phyloP scores from a whole-genome alignment of 2,888 invertebrate species.

The Drosophila infuscata region DNA sequence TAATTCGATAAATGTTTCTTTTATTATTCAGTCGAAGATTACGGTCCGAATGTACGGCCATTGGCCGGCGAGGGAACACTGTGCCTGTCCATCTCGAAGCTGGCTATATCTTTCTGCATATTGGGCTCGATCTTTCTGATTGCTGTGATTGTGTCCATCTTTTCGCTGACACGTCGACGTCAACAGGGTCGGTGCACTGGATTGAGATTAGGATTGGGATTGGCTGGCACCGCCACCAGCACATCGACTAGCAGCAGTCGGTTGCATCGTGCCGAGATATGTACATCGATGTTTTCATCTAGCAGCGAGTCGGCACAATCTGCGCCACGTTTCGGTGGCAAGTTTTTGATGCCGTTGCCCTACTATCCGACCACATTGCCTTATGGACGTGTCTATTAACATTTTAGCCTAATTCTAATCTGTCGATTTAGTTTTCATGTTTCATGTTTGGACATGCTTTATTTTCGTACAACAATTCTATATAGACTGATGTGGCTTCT shows the following conservation, averaged over 20 bases:
- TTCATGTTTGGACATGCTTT: slow-evolving; percentile 28
- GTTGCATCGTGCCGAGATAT: slow-evolving; percentile 76
- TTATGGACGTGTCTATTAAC: slow-evolving; percentile 84
- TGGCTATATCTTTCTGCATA: slow-evolving; percentile 91
- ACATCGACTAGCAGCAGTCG: slow-evolving; percentile 75
- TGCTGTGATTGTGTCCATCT: slow-evolving; percentile 90
- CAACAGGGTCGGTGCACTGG: slow-evolving; percentile 50
- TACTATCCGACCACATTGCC: slow-evolving; percentile 83
- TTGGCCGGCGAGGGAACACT: slow-evolving; percentile 85
- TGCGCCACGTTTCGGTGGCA: slow-evolving; percentile 82
- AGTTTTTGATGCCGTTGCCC: slow-evolving; percentile 84
- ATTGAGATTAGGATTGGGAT: slow-evolving; percentile 44
- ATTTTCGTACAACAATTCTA: slow-evolving; percentile 44
- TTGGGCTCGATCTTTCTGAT: slow-evolving; percentile 90
- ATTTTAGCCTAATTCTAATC: slow-evolving; percentile 4
- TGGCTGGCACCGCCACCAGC: slow-evolving; percentile 49
- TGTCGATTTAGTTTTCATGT: slow-evolving; percentile 14
- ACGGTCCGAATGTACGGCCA: slow-evolving; percentile 78
- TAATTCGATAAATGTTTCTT: neutral
- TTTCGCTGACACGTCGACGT: slow-evolving; percentile 87
- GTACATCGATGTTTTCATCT: slow-evolving; percentile 84
- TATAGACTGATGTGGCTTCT: slow-evolving; percentile 70
- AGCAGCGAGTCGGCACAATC: slow-evolving; percentile 85
- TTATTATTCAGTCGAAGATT: slow-evolving; percentile 80
- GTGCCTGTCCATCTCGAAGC: slow-evolving; percentile 91